Base-by-base conservation (phyloP, 2,113 vertebrate species). In the Cromileptes altivelis region DNA sequence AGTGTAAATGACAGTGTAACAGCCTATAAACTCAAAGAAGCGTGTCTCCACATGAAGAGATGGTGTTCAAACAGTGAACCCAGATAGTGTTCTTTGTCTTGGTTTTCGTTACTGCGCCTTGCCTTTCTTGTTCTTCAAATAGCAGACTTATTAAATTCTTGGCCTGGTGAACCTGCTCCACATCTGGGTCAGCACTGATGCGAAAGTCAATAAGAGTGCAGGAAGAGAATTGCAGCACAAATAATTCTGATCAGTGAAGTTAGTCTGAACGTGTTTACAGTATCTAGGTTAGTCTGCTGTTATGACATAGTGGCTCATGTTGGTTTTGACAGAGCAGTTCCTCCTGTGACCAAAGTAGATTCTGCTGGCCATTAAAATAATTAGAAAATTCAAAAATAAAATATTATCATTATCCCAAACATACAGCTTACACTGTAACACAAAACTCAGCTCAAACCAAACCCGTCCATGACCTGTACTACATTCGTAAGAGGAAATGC, bases 131-230 rank as follows among this genome's bases (percentile, higher is more conserved):
- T 77, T 85, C 49, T 2, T 23, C 27, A 19, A 45, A 27, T 13
- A 13, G 70, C 53, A 45, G 27, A 23, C 63, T 69, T 47, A 52
- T 60, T 83, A 47, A 69, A 70, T 57, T 47, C 49, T 62, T 25
- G 61, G 75, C 81, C 42, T 27, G 88, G 65, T 68, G 37, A 83
- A 89, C 81, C 86, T 81, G 80, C 72, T 87, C 80, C 45, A 50
- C 47, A 75, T 70, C 71, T 85, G 78, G 70, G 37, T 61, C 57
- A 58, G 17, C 67, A 58, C 57, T 62, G 78, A 74, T 21, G 40
- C 10, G n/a, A 0, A 21, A 70, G 37, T 69, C 53, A n/a, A 52
- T 13, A 65, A 84, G 3, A 33, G 23, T 15, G 56, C 67, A 67
- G 12, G 9, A 68, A 49, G 40, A 84, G 70, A 55, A 69, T 9